Base-by-base conservation (phyloP, 2,113 vertebrate species). In the Gadus macrocephalus region DNA sequence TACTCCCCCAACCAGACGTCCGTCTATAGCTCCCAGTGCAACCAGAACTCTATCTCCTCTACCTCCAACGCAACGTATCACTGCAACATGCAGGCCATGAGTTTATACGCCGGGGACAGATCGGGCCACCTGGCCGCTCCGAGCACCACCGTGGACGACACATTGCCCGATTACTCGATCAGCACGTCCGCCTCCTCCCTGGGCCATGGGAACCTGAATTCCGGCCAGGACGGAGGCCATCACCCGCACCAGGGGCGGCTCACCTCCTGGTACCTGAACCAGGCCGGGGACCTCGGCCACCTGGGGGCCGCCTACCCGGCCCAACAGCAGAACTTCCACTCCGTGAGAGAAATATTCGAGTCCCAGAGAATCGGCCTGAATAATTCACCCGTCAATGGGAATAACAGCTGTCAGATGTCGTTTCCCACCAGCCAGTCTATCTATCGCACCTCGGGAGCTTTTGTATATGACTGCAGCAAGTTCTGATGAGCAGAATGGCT, bases 401-500 rank as follows among this genome's bases (percentile, higher is more conserved):
- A 92, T 85, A 94, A 94, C 91, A 97, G 96, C 92, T 98, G 96
- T 94, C 96, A 98, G 85, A 96, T 98, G 95, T 94, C 95, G 53
- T 98, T 98, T 81, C 96, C 96, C 3, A 86, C 94, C 78, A 92
- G 95, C 84, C 96, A 98, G 81, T 91, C 95, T 67, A 91, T 97
- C 84, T 98, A 98, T 89, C 95, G 96, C 89, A 90, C 96, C 78
- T 93, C 96, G 8, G 96, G 96, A 87, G 95, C 96, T 81, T 98
- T 98, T 87, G 95, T 98, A 64, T 98, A 98, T 68, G 96, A 98
- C 92, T 98, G 96, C 85, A 96, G 96, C 91, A 98, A 98, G 89
- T 98, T 98, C 89, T 98, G 96, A 98, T 98, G 96, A 98, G 90
- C 87, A 69, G 73, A 81, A 49, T 61, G 67, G 67, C 55, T n/a